A percentile compares a stretch with the other conserved stretches of the same genome.
Conservation (phyloP, 1,140 invertebrate species). For the Ceratoteleas bidentatus region DNA sequence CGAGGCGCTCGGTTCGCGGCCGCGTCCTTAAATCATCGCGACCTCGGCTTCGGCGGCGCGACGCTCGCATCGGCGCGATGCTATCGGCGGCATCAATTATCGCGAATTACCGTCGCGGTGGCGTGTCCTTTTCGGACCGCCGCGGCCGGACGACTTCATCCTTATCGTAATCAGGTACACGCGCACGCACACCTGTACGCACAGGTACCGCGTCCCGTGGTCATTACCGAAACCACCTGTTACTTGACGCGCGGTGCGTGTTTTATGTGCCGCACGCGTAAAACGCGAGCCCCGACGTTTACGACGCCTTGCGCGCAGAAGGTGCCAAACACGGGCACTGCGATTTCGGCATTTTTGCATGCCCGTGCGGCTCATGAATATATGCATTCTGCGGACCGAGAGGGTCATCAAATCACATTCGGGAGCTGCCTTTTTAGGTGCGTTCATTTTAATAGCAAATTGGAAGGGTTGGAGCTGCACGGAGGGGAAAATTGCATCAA, state of each 20-base stretch:
- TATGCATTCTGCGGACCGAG: too few species aligned
- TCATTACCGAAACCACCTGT: conserved; percentile 66
- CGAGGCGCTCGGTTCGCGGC: not conserved
- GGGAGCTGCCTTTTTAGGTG: too few species aligned
- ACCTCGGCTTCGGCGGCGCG: conserved; percentile 9
- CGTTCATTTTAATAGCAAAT: too few species aligned
- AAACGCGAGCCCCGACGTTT: conserved; percentile 56
- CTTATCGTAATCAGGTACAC: conserved; percentile 33
- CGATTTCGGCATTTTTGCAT: too few species aligned
- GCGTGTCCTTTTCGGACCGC: conserved; percentile 29
- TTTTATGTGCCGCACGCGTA: conserved; percentile 59
- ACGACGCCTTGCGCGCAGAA: conserved; percentile 39
- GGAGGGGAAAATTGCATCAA: too few species aligned
- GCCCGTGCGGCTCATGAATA: too few species aligned
- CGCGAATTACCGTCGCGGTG: conserved; percentile 42
- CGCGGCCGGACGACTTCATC: conserved; percentile 45
- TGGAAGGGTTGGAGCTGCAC: too few species aligned
- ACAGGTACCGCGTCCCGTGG: conserved; percentile 29
- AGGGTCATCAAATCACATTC: too few species aligned
- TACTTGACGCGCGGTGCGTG: conserved; percentile 63
- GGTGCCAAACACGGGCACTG: too few species aligned
- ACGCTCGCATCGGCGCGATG: too few species aligned
- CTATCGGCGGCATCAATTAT: conserved; percentile 54
- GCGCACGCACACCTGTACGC: not conserved
- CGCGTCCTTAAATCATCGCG: conserved; percentile 34